Conservation (phyloP, 2,888 invertebrate species). For the Autographa gamma region DNA sequence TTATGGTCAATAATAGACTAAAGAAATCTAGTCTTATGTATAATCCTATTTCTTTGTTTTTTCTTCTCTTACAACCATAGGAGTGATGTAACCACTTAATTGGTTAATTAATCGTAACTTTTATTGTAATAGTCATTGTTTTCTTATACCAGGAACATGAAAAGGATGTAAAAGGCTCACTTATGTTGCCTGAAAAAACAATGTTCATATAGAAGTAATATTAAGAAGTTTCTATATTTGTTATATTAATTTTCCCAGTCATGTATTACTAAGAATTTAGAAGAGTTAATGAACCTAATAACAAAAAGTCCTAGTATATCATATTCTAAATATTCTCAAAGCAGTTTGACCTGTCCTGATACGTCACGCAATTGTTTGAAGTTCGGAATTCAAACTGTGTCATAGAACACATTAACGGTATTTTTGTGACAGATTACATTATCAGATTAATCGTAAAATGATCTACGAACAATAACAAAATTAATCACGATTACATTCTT, state of each 20-base stretch:
- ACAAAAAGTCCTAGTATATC: neutral
- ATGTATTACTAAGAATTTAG: neutral
- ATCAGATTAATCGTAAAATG: conserved; percentile 32
- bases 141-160: neutral
- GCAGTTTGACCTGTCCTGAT: neutral
- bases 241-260: no score
- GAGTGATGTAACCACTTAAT: conserved; percentile 17
- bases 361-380: conserved; percentile 23
- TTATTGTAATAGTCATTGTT: neutral
- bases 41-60: conserved; percentile 21
- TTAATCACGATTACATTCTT: conserved; percentile 22
- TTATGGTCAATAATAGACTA: conserved; percentile 57
- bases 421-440: conserved; percentile 7
- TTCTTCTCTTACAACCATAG: neutral
- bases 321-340: neutral
- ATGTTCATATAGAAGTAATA: no score
- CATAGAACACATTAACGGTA: conserved; percentile 38
- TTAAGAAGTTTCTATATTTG: no score
- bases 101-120: neutral
- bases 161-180: no score
- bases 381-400: conserved; percentile 23
- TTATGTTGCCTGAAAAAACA: no score
- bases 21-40: conserved; percentile 37
- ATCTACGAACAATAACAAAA: conserved; percentile 24
- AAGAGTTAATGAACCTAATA: neutral